Base-by-base conservation (phyloP, 2,888 invertebrate species). In the Achlya flavicornis region DNA sequence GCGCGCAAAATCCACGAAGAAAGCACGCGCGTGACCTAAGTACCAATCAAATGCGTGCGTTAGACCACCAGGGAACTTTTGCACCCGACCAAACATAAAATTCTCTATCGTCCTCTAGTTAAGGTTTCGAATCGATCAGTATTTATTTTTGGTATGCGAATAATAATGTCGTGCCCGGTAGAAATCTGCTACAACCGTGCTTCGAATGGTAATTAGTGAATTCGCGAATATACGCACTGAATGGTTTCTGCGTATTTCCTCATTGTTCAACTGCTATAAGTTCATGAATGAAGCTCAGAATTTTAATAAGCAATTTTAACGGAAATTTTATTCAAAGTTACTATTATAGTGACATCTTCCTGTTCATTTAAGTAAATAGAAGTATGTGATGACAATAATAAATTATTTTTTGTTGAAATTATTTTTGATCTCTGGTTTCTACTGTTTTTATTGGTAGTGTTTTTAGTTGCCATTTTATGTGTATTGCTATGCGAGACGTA, bases 1-100 rank as follows among this genome's bases (percentile, higher is more conserved):
- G 90, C 91, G 88, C 88, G 91, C 91, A 89, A 93, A 91, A 91
- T 89, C 81, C 87, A 85, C 87, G 88, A 92, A 91, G 93, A 92
- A 92, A 92, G 92, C 92, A 87, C 79, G 87, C 86, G 85, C 93
- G 92, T 92, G 93, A 91, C 87, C 79, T 66, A 85, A 83, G 85
- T 92, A 77, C 84, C 74, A 84, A 92, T 81, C 73, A 73, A 73
- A 82, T 78, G 85, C 84, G 83, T 87, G 83, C 79, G 83, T 75
- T 73, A 70, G 68, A 65, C 70, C 66, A 66, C 75, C 67, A 72
- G 66, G 70, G 66, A 65, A 70, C 73, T 68, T 72, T 67, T 75
- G 69, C 74, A 66, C 70, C 62, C 66, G 62, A 63, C 65, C 64
- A 59, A 64, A 60, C 57, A 67, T 65, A 69, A 69, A 70, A 63